Percentiles rank a stretch among this genome's conserved stretches.
Evolutionary conservation across 2,888 invertebrate genomes (phyloP).

Genomic region (Latrodectus hesperus): DNA sequence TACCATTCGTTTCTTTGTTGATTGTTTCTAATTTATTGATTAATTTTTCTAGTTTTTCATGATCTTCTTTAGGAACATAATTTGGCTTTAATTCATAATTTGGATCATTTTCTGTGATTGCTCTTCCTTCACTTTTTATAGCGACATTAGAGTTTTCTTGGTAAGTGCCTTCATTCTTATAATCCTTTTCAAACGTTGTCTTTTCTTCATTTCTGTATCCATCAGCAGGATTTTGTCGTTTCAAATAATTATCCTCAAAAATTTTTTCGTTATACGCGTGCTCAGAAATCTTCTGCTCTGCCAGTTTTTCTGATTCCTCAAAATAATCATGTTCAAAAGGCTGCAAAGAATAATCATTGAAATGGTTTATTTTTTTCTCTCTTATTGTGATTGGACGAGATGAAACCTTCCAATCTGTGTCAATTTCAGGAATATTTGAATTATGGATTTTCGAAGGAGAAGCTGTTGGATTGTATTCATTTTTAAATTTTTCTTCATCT

Average conservation of each 20-base stretch:
- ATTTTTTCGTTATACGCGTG: neutral
- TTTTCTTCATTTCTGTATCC: neutral
- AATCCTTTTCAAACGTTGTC: neutral
- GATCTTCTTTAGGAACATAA: constrained; percentile 6
- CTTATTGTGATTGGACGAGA: neutral
- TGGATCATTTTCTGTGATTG: neutral
- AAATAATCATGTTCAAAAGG: neutral
- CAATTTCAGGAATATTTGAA: neutral
- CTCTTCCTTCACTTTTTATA: neutral
- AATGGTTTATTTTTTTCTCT: neutral
- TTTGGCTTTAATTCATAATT: neutral
- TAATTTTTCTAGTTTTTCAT: constrained; percentile 36
- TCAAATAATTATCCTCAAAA: neutral
- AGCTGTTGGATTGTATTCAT: neutral
- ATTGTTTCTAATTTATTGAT: constrained; percentile 56
- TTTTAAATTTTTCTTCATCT: neutral
- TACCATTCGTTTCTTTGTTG: constrained; percentile 48
- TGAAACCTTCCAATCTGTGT: constrained; percentile 9
- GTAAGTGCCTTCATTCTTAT: neutral
- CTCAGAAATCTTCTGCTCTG: neutral
- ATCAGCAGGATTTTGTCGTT: too few relatives aligned
- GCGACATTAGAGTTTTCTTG: neutral
- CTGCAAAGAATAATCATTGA: neutral
- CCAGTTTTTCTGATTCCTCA: neutral
- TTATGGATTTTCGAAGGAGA: neutral